Evolutionary conservation across 2,113 vertebrate genomes (phyloP).

Genomic region (Ptyas mucosa): DNA sequence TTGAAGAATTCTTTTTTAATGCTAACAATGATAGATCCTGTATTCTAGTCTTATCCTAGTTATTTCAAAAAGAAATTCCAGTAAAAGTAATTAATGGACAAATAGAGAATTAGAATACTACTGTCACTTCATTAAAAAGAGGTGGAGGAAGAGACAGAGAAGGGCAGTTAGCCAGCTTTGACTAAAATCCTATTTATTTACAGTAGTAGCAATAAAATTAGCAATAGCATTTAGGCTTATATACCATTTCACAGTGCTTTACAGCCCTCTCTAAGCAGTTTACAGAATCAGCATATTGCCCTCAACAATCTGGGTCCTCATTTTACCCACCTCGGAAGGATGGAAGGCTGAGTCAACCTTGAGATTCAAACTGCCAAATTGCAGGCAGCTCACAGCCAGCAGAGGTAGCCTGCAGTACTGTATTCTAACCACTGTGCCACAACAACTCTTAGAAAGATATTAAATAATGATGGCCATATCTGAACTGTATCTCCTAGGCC

Average conservation of each 20-base stretch:
- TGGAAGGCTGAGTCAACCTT: too few species aligned
- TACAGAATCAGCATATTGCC: too few species aligned
- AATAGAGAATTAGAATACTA: background rate
- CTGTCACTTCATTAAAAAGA: background rate
- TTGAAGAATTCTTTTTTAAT: background rate
- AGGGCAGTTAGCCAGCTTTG: background rate
- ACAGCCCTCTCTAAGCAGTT: too few species aligned
- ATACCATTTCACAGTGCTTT: too few species aligned
- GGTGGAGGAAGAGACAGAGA: background rate
- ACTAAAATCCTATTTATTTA: background rate
- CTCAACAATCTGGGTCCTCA: too few species aligned
- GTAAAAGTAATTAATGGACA: background rate
- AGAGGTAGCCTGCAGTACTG: background rate
- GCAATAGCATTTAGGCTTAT: too few species aligned
- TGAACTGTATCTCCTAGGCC: background rate
- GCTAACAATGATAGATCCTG: background rate
- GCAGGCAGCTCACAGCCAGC: too few species aligned
- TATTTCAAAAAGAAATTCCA: background rate
- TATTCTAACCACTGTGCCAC: too few species aligned
- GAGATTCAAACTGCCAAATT: too few species aligned
- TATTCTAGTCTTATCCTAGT: background rate
- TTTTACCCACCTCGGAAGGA: too few species aligned
- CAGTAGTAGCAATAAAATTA: background rate
- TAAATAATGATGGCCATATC: background rate
- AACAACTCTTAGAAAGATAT: background rate